Evolutionary conservation across 2,113 vertebrate genomes (phyloP).

Genomic region (Cyphomyrus discorhynchus): DNA sequence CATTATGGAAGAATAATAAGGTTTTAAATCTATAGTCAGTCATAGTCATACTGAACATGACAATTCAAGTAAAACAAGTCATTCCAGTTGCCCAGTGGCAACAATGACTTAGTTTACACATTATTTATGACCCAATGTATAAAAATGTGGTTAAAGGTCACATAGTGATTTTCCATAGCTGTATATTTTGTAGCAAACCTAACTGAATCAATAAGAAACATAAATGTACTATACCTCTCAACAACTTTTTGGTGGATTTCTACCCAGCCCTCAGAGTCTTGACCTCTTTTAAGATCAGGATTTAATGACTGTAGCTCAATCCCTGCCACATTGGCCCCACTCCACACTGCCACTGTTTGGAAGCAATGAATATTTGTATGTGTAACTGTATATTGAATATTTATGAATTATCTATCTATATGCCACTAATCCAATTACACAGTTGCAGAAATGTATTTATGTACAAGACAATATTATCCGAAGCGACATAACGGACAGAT

Average conservation of each 20-base stretch:
- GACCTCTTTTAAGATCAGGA: constrained; percentile 26
- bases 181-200: background rate
- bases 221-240: constrained; percentile 31
- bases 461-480: background rate
- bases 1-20: background rate
- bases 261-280: constrained; percentile 36
- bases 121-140: background rate
- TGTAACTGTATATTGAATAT: background rate
- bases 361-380: background rate
- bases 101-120: background rate
- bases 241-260: constrained; percentile 41
- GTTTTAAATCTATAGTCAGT: background rate
- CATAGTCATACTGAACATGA: background rate
- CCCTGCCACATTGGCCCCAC: constrained; percentile 42
- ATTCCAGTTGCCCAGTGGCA: background rate
- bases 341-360: constrained; percentile 41
- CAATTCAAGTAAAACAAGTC: background rate
- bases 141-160: background rate
- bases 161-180: background rate
- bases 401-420: background rate
- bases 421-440: background rate
- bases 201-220: background rate
- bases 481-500: background rate
- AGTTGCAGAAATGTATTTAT: background rate
- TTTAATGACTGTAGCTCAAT: constrained; percentile 37